phyloP scores from a whole-genome alignment of 2,888 invertebrate species.

The Cosmia pyralina region DNA sequence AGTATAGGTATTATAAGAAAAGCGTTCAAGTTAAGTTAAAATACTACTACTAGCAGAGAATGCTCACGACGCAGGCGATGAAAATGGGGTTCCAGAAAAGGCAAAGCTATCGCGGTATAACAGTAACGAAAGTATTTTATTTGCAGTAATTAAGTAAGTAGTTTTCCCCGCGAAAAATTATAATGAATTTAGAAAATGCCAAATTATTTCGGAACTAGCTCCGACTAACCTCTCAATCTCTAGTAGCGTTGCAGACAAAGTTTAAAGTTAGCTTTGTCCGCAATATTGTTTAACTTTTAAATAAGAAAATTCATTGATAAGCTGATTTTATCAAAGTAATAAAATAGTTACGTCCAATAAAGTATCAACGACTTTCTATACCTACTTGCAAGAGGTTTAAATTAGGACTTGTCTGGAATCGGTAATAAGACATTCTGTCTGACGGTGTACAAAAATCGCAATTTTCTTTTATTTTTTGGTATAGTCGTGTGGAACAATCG shows the following conservation, averaged over 20 bases:
- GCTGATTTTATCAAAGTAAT: conserved; percentile 6
- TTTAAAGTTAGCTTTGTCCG: not conserved
- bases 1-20: not conserved
- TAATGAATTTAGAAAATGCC: not conserved
- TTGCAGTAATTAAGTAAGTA: not conserved
- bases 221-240: not conserved
- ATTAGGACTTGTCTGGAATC: conserved; percentile 9
- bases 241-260: not conserved
- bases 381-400: not conserved
- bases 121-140: not conserved
- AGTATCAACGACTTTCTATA: conserved; percentile 1
- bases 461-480: conserved; percentile 2
- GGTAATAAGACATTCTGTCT: not conserved
- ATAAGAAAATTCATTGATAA: conserved; percentile 18
- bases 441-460: not conserved
- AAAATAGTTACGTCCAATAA: conserved; percentile 15
- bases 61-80: not conserved
- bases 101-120: too few species aligned
- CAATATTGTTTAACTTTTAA: not conserved
- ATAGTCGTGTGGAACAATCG: not conserved
- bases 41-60: not conserved
- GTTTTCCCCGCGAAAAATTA: not conserved
- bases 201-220: not conserved
- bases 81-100: not conserved
- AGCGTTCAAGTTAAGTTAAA: not conserved